Conservation (phyloP, 2,113 vertebrate genomes). For the Corythoichthys intestinalis region DNA sequence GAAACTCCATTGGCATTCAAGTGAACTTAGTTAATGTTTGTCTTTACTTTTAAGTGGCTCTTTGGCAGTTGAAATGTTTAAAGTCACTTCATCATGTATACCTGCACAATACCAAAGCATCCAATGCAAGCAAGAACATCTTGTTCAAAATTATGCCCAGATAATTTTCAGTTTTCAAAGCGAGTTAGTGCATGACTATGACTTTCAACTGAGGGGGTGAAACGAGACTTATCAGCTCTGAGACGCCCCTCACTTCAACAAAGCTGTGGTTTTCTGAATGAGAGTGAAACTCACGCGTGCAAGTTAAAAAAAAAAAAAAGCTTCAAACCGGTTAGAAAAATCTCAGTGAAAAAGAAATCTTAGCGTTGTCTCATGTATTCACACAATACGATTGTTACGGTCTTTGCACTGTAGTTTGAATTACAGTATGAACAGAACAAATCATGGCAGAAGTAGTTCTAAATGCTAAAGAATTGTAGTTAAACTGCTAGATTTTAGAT, state of each 20-base stretch:
- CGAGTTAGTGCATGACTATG: conserved; percentile 60
- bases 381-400: background rate
- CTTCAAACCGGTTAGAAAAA: conserved; percentile 47
- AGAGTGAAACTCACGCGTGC: conserved; percentile 39
- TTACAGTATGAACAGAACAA: background rate
- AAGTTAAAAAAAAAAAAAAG: conserved; percentile 35
- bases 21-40: background rate
- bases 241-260: conserved; percentile 32
- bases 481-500: background rate
- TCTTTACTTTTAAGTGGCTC: background rate
- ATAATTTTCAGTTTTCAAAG: conserved; percentile 46
- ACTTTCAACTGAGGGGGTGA: conserved; percentile 22
- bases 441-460: background rate
- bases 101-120: background rate
- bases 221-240: conserved; percentile 42
- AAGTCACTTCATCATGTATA: background rate
- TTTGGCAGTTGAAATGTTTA: background rate
- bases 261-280: conserved; percentile 32
- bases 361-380: conserved; percentile 21
- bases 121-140: background rate
- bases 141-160: background rate
- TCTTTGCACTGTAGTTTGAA: too few relatives aligned
- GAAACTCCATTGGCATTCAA: background rate
- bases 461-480: background rate
- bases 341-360: conserved; percentile 39